phyloP scores from a whole-genome alignment of 2,797 vertebrate species.

The Rhyacichthys aspro region DNA sequence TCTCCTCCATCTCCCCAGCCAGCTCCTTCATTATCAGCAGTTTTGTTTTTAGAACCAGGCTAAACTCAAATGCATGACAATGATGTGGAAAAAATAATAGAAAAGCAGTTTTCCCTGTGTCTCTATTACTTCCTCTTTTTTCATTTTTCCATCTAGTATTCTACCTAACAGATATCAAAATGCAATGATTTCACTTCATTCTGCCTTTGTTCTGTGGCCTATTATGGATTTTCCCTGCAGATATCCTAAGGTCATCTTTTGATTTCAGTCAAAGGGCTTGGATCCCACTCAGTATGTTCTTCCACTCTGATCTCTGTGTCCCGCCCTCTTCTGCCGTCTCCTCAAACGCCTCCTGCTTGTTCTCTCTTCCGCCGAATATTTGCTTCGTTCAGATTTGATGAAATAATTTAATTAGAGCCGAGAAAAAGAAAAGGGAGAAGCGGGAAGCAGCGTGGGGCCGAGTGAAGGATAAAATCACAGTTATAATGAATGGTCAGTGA shows the following conservation, averaged over 20 bases:
- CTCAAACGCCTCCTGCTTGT: constrained; percentile 15
- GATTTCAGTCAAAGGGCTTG: constrained; percentile 70
- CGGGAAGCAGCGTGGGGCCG: constrained; percentile 36
- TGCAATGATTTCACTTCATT: constrained; percentile 35
- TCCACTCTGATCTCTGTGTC: constrained; percentile 53
- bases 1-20: no score
- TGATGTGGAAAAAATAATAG: no score
- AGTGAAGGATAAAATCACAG: constrained; percentile 46
- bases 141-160: constrained; percentile 36
- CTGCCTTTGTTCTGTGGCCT: constrained; percentile 55
- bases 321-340: constrained; percentile 4
- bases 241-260: constrained; percentile 70
- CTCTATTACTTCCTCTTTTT: constrained; percentile 3
- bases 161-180: constrained; percentile 45
- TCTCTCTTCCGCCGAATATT: constrained; percentile 52
- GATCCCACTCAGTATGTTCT: constrained; percentile 64
- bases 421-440: constrained; percentile 28
- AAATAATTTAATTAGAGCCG: constrained; percentile 76
- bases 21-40: no score
- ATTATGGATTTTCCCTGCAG: constrained; percentile 69
- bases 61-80: no score
- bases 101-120: constrained; percentile 4
- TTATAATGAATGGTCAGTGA: constrained; percentile 63
- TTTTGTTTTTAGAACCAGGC: no score
- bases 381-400: constrained; percentile 61